Evolutionary conservation across 2,113 vertebrate genomes (phyloP).

Genomic region (Salvator merianae): DNA sequence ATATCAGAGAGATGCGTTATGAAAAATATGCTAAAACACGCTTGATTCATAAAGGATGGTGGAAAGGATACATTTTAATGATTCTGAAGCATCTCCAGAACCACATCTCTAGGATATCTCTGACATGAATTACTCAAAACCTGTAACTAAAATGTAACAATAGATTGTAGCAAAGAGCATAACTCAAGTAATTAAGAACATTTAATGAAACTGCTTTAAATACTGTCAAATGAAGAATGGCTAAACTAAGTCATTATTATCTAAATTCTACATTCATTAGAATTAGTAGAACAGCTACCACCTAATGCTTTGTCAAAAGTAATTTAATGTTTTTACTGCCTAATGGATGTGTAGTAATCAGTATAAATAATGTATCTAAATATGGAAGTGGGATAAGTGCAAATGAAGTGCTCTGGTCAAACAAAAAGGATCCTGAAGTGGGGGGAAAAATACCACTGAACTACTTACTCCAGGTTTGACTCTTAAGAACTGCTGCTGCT

Average conservation of each 20-base stretch:
- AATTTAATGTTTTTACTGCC: conserved; percentile 55
- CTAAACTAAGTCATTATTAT: conserved; percentile 42
- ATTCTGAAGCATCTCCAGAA: conserved; percentile 43
- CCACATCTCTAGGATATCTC: conserved; percentile 1
- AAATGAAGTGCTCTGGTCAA: conserved; percentile 52
- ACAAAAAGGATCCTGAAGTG: conserved; percentile 51
- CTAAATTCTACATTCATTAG: conserved; percentile 49
- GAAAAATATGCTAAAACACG: conserved; percentile 46
- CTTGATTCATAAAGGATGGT: neutral
- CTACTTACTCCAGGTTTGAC: conserved; percentile 44
- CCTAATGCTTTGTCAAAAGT: conserved; percentile 50
- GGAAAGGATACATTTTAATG: conserved; percentile 23
- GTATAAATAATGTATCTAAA: conserved; percentile 66
- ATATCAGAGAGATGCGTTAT: conserved; percentile 37
- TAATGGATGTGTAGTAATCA: conserved; percentile 56
- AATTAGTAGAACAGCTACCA: conserved; percentile 58
- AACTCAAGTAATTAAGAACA: conserved; percentile 28
- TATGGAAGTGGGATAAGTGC: conserved; percentile 48
- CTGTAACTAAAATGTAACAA: conserved; percentile 4
- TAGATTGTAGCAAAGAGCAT: conserved; percentile 26
- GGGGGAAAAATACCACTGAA: conserved; percentile 30
- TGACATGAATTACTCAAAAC: conserved; percentile 26
- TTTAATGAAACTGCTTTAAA: conserved; percentile 51
- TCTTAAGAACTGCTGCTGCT: conserved; percentile 64
- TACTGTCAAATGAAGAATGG: conserved; percentile 38